A percentile compares a stretch with the other conserved stretches of the same genome.
These are phyloP conservation scores for Galleria mellonella DNA, from an alignment of 1,140 invertebrate species.

Conservation along the genomic window DNA sequence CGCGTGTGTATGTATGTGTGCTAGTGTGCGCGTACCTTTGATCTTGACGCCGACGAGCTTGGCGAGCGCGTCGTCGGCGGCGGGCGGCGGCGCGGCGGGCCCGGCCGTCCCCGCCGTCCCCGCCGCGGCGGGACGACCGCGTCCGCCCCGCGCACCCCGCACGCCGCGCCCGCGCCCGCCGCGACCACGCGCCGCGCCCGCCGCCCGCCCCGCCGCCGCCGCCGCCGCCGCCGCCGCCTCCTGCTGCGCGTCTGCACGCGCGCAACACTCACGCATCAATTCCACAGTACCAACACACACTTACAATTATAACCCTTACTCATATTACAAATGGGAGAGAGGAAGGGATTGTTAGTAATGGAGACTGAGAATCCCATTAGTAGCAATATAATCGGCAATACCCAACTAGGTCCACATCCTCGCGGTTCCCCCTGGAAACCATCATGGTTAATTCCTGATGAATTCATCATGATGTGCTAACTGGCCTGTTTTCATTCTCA, in stretches of 20 bases:
- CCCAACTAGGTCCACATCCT: no score
- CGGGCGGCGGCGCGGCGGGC: background rate
- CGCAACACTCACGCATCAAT: background rate
- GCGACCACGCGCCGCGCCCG: slow-evolving; percentile 15
- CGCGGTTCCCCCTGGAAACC: no score
- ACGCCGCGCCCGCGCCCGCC: slow-evolving; percentile 4
- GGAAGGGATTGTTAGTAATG: no score
- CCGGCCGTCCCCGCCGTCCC: slow-evolving; percentile 4
- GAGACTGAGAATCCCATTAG: no score
- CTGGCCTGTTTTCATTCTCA: no score
- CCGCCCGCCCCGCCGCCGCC: background rate
- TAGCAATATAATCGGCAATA: no score
- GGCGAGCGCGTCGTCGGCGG: slow-evolving; percentile 39
- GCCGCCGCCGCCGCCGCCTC: slow-evolving; percentile 1
- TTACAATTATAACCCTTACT: no score
- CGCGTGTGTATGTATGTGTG: no score
- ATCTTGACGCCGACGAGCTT: slow-evolving; percentile 62
- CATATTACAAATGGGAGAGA: no score
- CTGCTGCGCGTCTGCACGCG: slow-evolving; percentile 20
- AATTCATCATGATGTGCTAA: no score
- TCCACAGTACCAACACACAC: no score
- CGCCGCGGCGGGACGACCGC: background rate
- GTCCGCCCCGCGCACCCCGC: slow-evolving; percentile 18
- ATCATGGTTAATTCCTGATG: no score
- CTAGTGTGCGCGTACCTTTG: slow-evolving; percentile 28